These are phyloP conservation scores for Drosophila littoralis DNA, from an alignment of 1,140 invertebrate species.

Conservation along the genomic window DNA sequence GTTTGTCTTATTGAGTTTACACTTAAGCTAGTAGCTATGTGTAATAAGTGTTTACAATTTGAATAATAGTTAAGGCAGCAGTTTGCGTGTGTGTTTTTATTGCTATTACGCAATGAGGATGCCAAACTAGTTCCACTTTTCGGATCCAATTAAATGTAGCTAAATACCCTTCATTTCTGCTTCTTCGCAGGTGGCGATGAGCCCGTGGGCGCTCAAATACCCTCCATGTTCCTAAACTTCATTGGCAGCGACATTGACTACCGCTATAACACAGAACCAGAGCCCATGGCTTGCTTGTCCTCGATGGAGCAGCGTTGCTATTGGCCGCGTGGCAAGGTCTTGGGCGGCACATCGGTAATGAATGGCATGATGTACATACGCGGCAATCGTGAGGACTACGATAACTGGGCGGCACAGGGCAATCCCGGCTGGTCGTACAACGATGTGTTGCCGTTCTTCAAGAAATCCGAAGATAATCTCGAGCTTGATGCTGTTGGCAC, in stretches of 20 bases:
- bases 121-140: not conserved
- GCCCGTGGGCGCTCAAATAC: conserved; percentile 92
- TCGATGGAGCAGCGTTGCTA: conserved; percentile 90
- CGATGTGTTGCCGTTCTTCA: conserved; percentile 94
- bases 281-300: conserved; percentile 92
- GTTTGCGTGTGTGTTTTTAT: too few species aligned
- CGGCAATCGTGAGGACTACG: conserved; percentile 95
- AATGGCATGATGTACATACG: conserved; percentile 99
- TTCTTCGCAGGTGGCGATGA: conserved; percentile 88
- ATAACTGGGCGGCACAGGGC: conserved; percentile 94
- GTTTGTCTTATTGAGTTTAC: too few species aligned
- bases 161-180: not conserved
- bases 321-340: conserved; percentile 94
- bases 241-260: conserved; percentile 94
- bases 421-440: conserved; percentile 96
- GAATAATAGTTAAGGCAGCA: too few species aligned
- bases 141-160: not conserved
- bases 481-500: conserved; percentile 90
- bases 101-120: too few species aligned
- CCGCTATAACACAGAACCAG: conserved; percentile 93
- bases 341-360: conserved; percentile 96
- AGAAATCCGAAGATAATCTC: conserved; percentile 93
- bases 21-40: too few species aligned
- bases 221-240: conserved; percentile 94
- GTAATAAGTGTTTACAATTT: too few species aligned